Base-by-base conservation (phyloP, 2,888 invertebrate species). In the Erebia ligea region DNA sequence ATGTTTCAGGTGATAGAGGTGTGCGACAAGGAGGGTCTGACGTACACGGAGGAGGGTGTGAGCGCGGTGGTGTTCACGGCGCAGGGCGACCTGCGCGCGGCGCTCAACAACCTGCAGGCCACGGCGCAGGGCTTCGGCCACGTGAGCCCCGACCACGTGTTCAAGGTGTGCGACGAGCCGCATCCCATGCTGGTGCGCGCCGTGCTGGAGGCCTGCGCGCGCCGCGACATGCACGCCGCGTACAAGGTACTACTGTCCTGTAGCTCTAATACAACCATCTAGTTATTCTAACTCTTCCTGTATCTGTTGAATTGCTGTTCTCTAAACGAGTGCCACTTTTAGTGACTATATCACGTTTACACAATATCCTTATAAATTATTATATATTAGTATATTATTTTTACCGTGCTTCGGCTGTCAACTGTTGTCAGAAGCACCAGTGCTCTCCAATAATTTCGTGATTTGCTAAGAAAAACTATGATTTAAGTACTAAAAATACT, bases 161-260 rank as follows among this genome's bases (percentile, higher is more conserved):
- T 99, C 86, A 99, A 98, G 70, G 99, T 99, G 11, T 99, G 99
- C 86, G 99, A 99, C 88, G 99, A 99, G 89, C 99, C 99, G 0
- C 99, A 99, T 92, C 99, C 99, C 0, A 94, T 98, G 85, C 91
- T 98, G 2, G 96, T 99, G 64, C 97, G 97, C 86, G 96, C 96
- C 81, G 99, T 99, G 98, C 91, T 99, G 63, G 95, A 96, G 75
- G 94, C 95, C 78, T 99, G 99, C 88, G 91, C 95, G 0, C 92
- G 95, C 68, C 96, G 96, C 57, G 96, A 98, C 81, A 96, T 99
- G 72, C 96, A 97, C 73, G 96, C 96, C 78, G 98, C 99, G 0
- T 98, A 97, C 84, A 97, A 96, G 89, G 91, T 90, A 6, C 34
- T 5, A 6, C 34, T n/a, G n/a, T 1, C 34, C 34, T 6, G 34